phyloP scores from a whole-genome alignment of 2,797 vertebrate genomes.

The Rhinophrynus dorsalis region DNA sequence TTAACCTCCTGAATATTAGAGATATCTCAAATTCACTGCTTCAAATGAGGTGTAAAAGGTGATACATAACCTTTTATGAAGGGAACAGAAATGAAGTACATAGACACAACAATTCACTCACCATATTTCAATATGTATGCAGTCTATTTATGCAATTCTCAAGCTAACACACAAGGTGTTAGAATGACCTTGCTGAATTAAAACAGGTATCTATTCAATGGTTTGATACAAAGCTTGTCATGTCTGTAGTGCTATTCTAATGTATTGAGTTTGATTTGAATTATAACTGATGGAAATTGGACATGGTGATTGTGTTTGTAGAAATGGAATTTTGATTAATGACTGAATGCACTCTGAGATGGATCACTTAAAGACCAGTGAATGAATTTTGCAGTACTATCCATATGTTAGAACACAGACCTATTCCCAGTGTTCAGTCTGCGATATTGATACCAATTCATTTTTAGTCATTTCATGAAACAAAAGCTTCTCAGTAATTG shows the following conservation, averaged over 20 bases:
- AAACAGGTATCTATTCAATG: too few species aligned
- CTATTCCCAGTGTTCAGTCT: not conserved
- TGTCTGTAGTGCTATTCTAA: too few species aligned
- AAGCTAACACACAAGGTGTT: too few species aligned
- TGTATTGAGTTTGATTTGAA: not conserved
- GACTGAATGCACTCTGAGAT: not conserved
- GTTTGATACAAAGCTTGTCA: not conserved
- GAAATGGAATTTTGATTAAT: not conserved
- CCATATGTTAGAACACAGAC: not conserved
- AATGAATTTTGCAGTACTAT: not conserved
- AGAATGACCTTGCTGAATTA: too few species aligned
- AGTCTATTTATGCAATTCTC: too few species aligned
- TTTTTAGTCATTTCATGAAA: constrained; percentile 37
- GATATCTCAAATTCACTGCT: too few species aligned
- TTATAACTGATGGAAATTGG: not conserved
- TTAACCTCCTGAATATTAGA: too few species aligned
- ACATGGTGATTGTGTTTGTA: not conserved
- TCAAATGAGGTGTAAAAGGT: too few species aligned
- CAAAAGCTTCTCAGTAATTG: constrained; percentile 33
- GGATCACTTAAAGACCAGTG: not conserved
- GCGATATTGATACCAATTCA: constrained; percentile 9
- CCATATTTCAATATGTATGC: too few species aligned
- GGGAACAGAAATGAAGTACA: too few species aligned
- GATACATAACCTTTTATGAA: too few species aligned
- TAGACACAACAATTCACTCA: too few species aligned